Base-by-base conservation (phyloP, 2,113 vertebrate species). In the Cygnus atratus region DNA sequence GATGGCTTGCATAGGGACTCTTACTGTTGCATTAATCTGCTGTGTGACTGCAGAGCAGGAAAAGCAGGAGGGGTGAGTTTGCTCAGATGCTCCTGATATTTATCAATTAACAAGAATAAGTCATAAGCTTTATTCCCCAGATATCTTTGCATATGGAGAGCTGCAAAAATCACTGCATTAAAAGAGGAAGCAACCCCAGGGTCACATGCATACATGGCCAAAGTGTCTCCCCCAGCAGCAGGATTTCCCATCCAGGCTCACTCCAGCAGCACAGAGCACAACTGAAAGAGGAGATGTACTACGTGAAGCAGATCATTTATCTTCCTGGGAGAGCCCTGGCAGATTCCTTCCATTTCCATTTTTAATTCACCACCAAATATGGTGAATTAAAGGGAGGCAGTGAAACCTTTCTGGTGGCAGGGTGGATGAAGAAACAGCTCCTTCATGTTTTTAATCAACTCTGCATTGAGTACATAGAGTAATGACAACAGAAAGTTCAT, bases 1-100 rank as follows among this genome's bases (percentile, higher is more conserved):
- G 79, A 93, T 94, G 84, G 83, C 92, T 96, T 87, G 83, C 80
- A 92, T 90, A 70, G 71, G 76, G 87, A 94, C 73, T 74, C 93
- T 86, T 76, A 44, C 85, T 90, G 59, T 79, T 88, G 70, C 72
- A 33, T 25, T 73, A 86, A 87, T 82, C 81, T 54, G 81, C 76
- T 52, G 90, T 55, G 57, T 79, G 77, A 95, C 67, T 78, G 88
- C 78, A 80, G 72, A 89, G 86, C 50, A 35, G n/a, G 50, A 74
- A 58, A 72, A 83, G 61, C 11, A 3, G 71, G 58, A 91, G 28
- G 41, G 24, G 61, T n/a, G n/a, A 73, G 78, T 54, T 88, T 95
- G 79, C 74, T 89, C 12, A 5, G 76, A 92, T 84, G 61, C n/a
- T 87, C 59, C 29, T 65, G 72, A 73, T 92, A 81, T 82, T 81